These are phyloP conservation scores for Tortrix viridana DNA, from an alignment of 2,888 invertebrate genomes.

Conservation along the genomic window DNA sequence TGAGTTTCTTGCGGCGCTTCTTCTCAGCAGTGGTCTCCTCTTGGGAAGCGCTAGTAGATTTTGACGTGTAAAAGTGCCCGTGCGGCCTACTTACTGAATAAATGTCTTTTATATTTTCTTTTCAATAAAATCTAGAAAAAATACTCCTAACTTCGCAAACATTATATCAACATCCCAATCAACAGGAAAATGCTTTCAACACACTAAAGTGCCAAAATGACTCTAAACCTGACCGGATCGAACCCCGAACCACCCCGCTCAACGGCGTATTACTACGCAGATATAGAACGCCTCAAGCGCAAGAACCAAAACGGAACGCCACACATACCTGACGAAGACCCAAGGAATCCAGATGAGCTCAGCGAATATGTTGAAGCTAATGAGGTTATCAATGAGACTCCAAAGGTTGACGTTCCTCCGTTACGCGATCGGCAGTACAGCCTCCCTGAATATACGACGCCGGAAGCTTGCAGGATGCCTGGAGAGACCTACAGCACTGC, in stretches of 20 bases:
- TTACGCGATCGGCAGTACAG: conserved; percentile 66
- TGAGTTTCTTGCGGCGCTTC: too few relatives aligned
- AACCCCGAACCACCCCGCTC: conserved; percentile 84
- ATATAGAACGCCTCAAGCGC: conserved; percentile 81
- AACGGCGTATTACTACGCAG: conserved; percentile 84
- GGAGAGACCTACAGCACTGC: conserved; percentile 79
- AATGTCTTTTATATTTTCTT: too few relatives aligned
- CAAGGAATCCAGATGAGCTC: conserved; percentile 75
- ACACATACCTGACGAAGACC: conserved; percentile 38
- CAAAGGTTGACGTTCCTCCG: conserved; percentile 66
- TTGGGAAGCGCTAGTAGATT: too few relatives aligned
- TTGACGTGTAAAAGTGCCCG: too few relatives aligned
- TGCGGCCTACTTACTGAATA: too few relatives aligned
- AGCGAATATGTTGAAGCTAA: conserved; percentile 72
- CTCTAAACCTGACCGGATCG: conserved; percentile 59
- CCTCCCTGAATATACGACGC: conserved; percentile 64
- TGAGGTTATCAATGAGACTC: conserved; percentile 68
- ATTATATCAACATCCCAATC: background rate
- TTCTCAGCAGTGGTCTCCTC: too few relatives aligned
- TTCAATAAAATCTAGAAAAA: too few relatives aligned
- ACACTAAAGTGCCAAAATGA: conserved; percentile 41
- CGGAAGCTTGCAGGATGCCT: conserved; percentile 42
- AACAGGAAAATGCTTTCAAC: background rate
- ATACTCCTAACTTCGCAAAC: background rate
- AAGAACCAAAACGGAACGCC: conserved; percentile 50